Base-by-base conservation (phyloP, 1,140 invertebrate species). In the Pseudachorutes palmiensis region DNA sequence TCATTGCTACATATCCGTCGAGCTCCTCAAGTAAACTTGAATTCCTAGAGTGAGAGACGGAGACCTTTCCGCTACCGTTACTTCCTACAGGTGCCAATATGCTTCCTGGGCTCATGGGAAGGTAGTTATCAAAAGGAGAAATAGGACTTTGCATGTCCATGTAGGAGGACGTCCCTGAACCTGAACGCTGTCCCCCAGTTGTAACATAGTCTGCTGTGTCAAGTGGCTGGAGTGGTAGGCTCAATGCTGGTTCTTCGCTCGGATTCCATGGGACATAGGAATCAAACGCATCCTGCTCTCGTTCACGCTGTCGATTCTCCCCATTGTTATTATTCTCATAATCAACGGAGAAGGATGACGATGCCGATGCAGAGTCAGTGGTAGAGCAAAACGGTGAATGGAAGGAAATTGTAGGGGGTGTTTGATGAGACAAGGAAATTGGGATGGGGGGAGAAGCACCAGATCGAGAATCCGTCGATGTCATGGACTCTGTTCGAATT, bases 301-400 rank as follows among this genome's bases (percentile, higher is more conserved):
- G 29, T 65, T 66, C 31, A 41, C 29, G 29, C 26, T 45, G 49
- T 45, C 29, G 31, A 30, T 64, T 66, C 57, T 48, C 65, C 62
- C 72, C 70, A 64, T 64, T 48, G 41, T 74, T 71, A 60, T 74
- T 74, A 59, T 74, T 74, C 29, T 74, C 85, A 3, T 85, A 87
- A 72, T 88, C 87, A 0, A 82, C 84, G 1, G n/a, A n/a, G n/a
- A n/a, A n/a, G n/a, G 85, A 86, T 72, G 83, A 87, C 2, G 83
- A 82, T 1, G 80, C 82, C 51, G 81, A 82, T n/a, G 78, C 73
- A 64, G 78, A 77, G 67, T 71, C 69, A 3, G 70, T 68, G 1
- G 69, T 65, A 9, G 65, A 70, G 28, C 66, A 66, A 22, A 64
- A 0, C 3, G 67, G 67, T 31, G 62, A 70, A 31, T 28, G 65